Percentiles rank a stretch among this genome's conserved stretches.
Evolutionary conservation across 1,140 invertebrate genomes (phyloP).

Genomic region (Prorops nasuta): DNA sequence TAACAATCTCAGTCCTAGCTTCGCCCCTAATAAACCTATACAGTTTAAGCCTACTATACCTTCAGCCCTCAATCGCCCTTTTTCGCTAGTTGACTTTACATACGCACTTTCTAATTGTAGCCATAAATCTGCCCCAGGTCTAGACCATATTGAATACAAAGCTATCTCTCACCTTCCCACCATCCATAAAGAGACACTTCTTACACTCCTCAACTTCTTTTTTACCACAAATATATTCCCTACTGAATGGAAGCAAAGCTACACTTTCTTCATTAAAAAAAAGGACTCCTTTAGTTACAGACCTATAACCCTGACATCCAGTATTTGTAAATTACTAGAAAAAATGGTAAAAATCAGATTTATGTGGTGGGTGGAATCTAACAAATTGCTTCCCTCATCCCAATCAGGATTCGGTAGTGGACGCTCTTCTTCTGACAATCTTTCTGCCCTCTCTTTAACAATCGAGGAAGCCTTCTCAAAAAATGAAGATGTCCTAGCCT

Average conservation of each 20-base stretch:
- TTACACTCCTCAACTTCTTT: constrained; percentile 14
- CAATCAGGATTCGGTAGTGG: constrained; percentile 10
- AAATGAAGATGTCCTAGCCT: constrained; percentile 1
- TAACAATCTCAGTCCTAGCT: not conserved
- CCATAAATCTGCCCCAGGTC: constrained; percentile 3
- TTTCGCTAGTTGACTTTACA: constrained; percentile 9
- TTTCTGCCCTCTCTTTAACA: constrained; percentile 2
- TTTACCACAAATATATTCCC: constrained; percentile 6
- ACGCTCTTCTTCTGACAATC: constrained; percentile 10
- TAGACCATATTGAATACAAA: constrained; percentile 10
- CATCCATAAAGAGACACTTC: constrained; percentile 7
- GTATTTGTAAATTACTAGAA: constrained; percentile 15
- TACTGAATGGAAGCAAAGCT: not conserved
- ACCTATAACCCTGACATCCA: constrained; percentile 12
- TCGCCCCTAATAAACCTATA: not conserved
- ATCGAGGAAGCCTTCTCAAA: constrained; percentile 7
- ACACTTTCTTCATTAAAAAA: constrained; percentile 9
- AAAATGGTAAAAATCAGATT: constrained; percentile 13
- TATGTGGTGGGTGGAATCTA: constrained; percentile 10
- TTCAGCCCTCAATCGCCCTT: constrained; percentile 2
- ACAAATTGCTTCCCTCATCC: constrained; percentile 1
- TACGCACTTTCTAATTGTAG: not conserved
- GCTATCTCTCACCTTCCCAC: constrained; percentile 5
- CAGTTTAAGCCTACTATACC: not conserved
- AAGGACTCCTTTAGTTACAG: not conserved